Base-by-base conservation (phyloP, 2,113 vertebrate genomes). In the Labrus mixtus region DNA sequence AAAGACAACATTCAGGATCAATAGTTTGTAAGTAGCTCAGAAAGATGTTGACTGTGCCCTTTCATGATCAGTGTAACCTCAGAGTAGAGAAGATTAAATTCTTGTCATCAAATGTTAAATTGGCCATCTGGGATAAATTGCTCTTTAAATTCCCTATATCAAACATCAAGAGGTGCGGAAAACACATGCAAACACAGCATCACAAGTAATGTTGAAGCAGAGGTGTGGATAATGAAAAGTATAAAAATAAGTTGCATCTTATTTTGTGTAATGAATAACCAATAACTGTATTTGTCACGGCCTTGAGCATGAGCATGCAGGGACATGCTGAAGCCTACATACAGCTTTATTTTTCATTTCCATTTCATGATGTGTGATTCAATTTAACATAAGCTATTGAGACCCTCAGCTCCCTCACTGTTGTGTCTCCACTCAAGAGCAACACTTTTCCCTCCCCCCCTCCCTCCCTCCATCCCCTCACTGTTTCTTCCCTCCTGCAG, bases 31-130 rank as follows among this genome's bases (percentile, higher is more conserved):
- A 82, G 73, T 58, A 68, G 54, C 74, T 60, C 9, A 48, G 67
- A 54, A 25, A 81, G 78, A 91, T 89, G 87, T 92, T 87, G 82
- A 87, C 12, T 56, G 59, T 81, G 78, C 68, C 82, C 79, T 85
- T 91, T 89, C 75, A 90, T 92, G 86, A 89, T 88, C 81, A 67
- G 59, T 67, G 83, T 86, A 91, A 86, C 87, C 73, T 79, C 64
- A 75, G 85, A 84, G 83, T 56, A 78, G 58, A 82, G 68, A 81
- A 86, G 81, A 90, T 87, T 84, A 85, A 76, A 90, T 85, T 89
- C 73, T 90, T 91, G 87, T 92, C 89, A 84, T 82, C 72, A 76
- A 65, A 86, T 80, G 83, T 84, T 83, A 86, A 89, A 85, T 80
- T 68, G 82, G 56, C 79, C 83, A 81, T 89, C 59, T 11, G 50